Base-by-base conservation (phyloP, 2,888 invertebrate genomes). In the Spisula solida region DNA sequence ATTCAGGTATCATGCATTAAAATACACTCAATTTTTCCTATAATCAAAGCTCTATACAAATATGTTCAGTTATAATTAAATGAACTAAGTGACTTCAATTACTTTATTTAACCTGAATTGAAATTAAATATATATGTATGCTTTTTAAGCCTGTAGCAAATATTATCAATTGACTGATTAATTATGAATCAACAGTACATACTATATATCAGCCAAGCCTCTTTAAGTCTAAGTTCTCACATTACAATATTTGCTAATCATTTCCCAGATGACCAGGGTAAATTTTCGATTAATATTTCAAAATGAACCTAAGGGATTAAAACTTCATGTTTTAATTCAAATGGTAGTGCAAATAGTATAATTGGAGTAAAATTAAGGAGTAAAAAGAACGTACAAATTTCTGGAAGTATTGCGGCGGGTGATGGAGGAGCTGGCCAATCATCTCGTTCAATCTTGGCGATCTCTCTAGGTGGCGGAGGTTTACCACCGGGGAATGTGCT, bases 361-460 rank as follows among this genome's bases (percentile, higher is more conserved):
- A 66, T 25, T 10, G 25, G 25, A 5, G 6, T n/a, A 66, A 25
- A 66, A 25, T 5, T 66, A 66, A 12, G n/a, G 8, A 5, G 25
- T 25, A 8, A 4, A 66, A 56, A 66, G n/a, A n/a, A 93, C 95
- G 90, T 93, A 95, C 96, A 92, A 47, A 95, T 94, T 91, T 95
- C 95, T 75, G 95, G 95, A 47, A 96, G 89, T 41, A 96, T 93
- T 41, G 95, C 95, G 14, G 96, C 96, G 48, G 95, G 95, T 14
- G 95, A 95, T 14, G 96, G 95, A 47, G 95, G 96, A 4, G 94
- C 95, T 1, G 95, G 95, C 95, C 95, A 96, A 87, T 96, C 96
- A 86, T 95, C 95, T 85, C 95, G 89, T 81, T 96, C 96, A 80
- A 96, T 95, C 86, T 95, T 95, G n/a, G 94, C 94, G 8, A 94